Percentiles rank a stretch among this genome's conserved stretches.
Evolutionary conservation across 2,888 invertebrate genomes (phyloP).

Genomic region (Scaptomyza tumidula): DNA sequence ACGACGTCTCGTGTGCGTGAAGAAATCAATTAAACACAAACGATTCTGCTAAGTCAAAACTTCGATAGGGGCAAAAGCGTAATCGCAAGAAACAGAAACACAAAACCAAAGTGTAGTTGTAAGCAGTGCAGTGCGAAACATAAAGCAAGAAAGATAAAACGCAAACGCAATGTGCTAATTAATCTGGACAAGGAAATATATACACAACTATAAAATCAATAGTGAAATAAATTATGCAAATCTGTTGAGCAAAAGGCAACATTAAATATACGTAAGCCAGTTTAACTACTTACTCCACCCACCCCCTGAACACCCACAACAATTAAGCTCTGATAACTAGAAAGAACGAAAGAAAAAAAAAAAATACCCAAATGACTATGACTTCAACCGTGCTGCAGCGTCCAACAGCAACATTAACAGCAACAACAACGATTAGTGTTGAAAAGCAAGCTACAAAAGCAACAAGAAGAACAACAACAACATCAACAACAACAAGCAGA

Average conservation of each 20-base stretch:
- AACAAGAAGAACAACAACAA: conserved; percentile 28
- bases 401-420: conserved; percentile 40
- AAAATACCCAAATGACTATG: conserved; percentile 76
- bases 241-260: conserved; percentile 56
- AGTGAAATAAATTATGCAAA: conserved; percentile 63
- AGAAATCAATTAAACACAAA: conserved; percentile 21
- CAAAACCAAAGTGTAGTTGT: conserved; percentile 43
- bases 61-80: conserved; percentile 33
- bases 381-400: conserved; percentile 84
- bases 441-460: conserved; percentile 50
- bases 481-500: conserved; percentile 54
- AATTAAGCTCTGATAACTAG: conserved; percentile 3
- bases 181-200: conserved; percentile 48
- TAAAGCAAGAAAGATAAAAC: conserved; percentile 50
- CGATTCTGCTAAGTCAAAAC: not conserved
- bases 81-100: conserved; percentile 15
- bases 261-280: conserved; percentile 12
- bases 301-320: conserved; percentile 62
- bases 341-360: not conserved
- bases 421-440: conserved; percentile 21
- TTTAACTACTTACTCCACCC: conserved; percentile 11
- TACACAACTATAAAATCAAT: conserved; percentile 19
- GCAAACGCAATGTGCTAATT: conserved; percentile 41
- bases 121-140: conserved; percentile 46
- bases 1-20: conserved; percentile 16